A percentile compares a stretch with the other conserved stretches of the same genome.
Evolutionary conservation across 2,113 vertebrate genomes (phyloP).

Genomic region (Hemibagrus wyckioides): DNA sequence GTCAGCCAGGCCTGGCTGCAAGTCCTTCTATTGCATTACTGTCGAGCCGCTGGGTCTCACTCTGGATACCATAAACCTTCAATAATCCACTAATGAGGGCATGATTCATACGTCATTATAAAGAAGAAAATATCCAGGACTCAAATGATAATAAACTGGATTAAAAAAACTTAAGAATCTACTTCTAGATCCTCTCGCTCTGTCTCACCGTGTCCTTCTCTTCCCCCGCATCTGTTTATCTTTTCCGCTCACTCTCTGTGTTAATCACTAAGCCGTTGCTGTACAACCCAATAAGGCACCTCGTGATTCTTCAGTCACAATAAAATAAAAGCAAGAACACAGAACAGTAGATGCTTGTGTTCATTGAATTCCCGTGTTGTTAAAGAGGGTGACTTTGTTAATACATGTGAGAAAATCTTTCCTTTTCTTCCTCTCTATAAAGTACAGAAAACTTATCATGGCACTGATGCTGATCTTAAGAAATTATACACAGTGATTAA

Average conservation of each 20-base stretch:
- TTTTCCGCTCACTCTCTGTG: background rate
- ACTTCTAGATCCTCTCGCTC: background rate
- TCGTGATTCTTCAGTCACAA: slow-evolving; percentile 21
- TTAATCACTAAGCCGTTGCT: background rate
- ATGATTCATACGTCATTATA: background rate
- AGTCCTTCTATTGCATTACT: slow-evolving; percentile 28
- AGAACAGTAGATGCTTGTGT: slow-evolving; percentile 20
- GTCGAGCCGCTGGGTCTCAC: background rate
- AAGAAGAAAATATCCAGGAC: background rate
- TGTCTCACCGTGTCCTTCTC: background rate
- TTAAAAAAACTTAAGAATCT: background rate
- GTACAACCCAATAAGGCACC: slow-evolving; percentile 9
- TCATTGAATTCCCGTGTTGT: slow-evolving; percentile 6
- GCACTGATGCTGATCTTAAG: background rate
- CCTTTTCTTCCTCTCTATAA: background rate
- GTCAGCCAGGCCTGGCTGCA: slow-evolving; percentile 2
- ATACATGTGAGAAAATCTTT: background rate
- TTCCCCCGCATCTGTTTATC: background rate
- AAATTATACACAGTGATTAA: background rate
- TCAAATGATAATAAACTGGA: background rate
- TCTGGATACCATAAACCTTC: slow-evolving; percentile 10
- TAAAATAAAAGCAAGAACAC: background rate
- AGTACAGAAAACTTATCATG: background rate
- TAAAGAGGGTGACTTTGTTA: background rate
- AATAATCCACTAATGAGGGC: background rate